Conservation (phyloP, 1,140 invertebrate genomes). For the Bombyx mori region DNA sequence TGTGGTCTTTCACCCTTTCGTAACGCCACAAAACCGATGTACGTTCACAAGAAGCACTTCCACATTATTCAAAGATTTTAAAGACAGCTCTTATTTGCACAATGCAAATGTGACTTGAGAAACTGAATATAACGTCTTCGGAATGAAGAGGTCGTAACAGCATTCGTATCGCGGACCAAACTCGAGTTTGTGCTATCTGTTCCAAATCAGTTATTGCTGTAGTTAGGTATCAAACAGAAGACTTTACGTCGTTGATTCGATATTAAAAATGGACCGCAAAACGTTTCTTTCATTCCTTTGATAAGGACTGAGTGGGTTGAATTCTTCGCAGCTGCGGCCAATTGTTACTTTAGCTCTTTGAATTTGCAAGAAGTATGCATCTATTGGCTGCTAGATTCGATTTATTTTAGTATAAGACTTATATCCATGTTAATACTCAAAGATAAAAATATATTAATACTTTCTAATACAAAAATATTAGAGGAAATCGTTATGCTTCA, state of each 20-base stretch:
- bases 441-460: too few relatives aligned
- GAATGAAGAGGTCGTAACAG: too few relatives aligned
- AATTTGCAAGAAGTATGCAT: constrained; percentile 17
- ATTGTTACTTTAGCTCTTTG: constrained; percentile 42
- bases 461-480: too few relatives aligned
- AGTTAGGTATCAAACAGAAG: too few relatives aligned
- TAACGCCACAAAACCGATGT: not conserved
- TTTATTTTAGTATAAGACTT: too few relatives aligned
- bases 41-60: not conserved
- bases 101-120: constrained; percentile 45
- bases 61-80: constrained; percentile 18
- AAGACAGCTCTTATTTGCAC: constrained; percentile 30
- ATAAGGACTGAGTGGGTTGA: constrained; percentile 35
- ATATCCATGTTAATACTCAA: too few relatives aligned
- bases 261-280: constrained; percentile 28
- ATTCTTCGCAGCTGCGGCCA: constrained; percentile 41
- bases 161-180: too few relatives aligned
- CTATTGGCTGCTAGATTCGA: too few relatives aligned
- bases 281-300: constrained; percentile 45
- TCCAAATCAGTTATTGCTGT: too few relatives aligned
- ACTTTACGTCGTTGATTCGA: too few relatives aligned
- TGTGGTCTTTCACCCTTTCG: not conserved
- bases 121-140: constrained; percentile 17
- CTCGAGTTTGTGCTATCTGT: too few relatives aligned
- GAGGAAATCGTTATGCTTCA: too few relatives aligned